These are phyloP conservation scores for Eolophus roseicapilla DNA, from an alignment of 2,113 vertebrate species.

Conservation along the genomic window DNA sequence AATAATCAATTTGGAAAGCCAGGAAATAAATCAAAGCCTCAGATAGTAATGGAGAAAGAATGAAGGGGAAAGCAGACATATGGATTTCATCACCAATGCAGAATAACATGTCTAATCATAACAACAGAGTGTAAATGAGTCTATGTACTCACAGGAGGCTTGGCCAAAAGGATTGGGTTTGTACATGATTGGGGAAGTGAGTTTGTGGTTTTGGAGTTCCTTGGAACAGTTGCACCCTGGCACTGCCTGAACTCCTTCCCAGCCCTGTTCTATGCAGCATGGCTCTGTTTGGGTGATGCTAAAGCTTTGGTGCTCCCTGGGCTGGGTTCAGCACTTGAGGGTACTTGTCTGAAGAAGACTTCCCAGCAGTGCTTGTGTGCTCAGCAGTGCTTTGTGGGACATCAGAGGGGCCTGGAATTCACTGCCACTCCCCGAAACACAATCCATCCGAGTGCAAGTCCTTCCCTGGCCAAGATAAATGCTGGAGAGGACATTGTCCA, in stretches of 20 bases:
- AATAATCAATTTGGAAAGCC: slow-evolving; percentile 60
- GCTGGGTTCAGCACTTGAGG: not conserved
- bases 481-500: not conserved
- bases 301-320: not conserved
- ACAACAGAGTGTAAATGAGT: slow-evolving; percentile 60
- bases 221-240: slow-evolving; percentile 20
- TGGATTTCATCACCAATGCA: slow-evolving; percentile 70
- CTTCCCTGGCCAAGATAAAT: slow-evolving; percentile 30
- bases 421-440: not conserved
- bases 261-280: not conserved
- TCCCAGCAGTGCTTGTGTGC: not conserved
- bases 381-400: not conserved
- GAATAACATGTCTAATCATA: slow-evolving; percentile 54
- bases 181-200: slow-evolving; percentile 39
- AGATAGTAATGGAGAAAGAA: slow-evolving; percentile 26
- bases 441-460: not conserved
- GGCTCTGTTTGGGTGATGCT: not conserved
- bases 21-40: slow-evolving; percentile 60
- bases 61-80: slow-evolving; percentile 60
- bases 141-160: slow-evolving; percentile 28
- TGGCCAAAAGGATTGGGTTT: slow-evolving; percentile 51
- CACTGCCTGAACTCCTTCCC: slow-evolving; percentile 29
- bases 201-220: slow-evolving; percentile 59
- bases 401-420: not conserved
- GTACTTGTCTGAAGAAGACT: not conserved